A percentile compares a stretch with the other conserved stretches of the same genome.
Conservation (phyloP, 2,113 vertebrate genomes). For the human region GRCh38 chr4:96014501-96015000, state of each 20-base stretch:
- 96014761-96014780: not conserved
- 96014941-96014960: not conserved
- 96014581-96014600: not conserved
- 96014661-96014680: not conserved
- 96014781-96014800: constrained; percentile 44
- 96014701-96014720: not conserved
- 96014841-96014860: not conserved
- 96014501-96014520: too few species aligned
- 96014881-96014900: not conserved
- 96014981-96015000: not conserved
- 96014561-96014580: too few species aligned
- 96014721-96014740: not conserved
- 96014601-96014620: not conserved
- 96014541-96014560: too few species aligned
- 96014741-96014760: constrained; percentile 5
- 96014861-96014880: not conserved
- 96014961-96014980: not conserved
- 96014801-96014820: not conserved
- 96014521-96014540: too few species aligned
- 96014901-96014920: not conserved
- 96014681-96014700: not conserved
- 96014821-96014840: not conserved
- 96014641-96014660: not conserved
- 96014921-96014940: constrained; percentile 18
- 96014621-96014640: not conserved